Percentiles rank a stretch among this genome's conserved stretches.
Conservation (phyloP, 2,113 vertebrate species). For the Dicentrarchus labrax region DNA sequence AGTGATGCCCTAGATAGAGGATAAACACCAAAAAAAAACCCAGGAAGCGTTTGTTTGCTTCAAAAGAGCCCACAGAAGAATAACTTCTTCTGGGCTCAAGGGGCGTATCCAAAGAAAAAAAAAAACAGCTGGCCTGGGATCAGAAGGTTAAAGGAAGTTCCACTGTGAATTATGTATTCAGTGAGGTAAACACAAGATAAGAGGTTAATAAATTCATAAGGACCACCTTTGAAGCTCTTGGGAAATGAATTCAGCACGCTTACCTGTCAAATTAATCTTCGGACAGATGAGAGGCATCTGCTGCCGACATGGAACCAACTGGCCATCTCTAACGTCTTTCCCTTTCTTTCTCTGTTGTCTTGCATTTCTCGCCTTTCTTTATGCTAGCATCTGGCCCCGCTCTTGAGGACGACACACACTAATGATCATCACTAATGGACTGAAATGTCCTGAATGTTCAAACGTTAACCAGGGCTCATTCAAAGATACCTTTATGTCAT, state of each 20-base stretch:
- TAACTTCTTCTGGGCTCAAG: constrained; percentile 5
- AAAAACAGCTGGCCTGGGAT: constrained; percentile 36
- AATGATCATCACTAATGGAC: constrained; percentile 43
- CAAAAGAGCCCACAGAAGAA: constrained; percentile 34
- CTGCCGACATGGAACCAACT: constrained; percentile 40
- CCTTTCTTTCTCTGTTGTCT: constrained; percentile 20
- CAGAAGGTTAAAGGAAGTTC: constrained; percentile 55
- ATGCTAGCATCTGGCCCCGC: constrained; percentile 62
- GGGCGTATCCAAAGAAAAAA: constrained; percentile 30
- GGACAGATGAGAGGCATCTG: constrained; percentile 64
- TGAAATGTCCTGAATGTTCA: constrained; percentile 39
- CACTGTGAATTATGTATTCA: constrained; percentile 60
- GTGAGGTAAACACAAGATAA: constrained; percentile 66
- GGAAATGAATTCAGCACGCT: constrained; percentile 47
- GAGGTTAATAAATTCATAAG: constrained; percentile 59
- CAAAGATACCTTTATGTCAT: constrained; percentile 16
- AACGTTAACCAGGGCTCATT: constrained; percentile 59
- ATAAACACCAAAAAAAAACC: constrained; percentile 10
- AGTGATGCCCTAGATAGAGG: constrained; percentile 10
- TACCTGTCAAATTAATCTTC: constrained; percentile 67
- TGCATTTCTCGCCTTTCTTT: constrained; percentile 39
- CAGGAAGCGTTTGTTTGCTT: constrained; percentile 65
- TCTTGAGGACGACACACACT: constrained; percentile 36
- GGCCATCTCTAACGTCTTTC: constrained; percentile 10
- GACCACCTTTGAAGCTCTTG: constrained; percentile 63